Evolutionary conservation across 92 coral and sea anemone genomes (phyloP).

Genomic region (Phenganax stokvisi): DNA sequence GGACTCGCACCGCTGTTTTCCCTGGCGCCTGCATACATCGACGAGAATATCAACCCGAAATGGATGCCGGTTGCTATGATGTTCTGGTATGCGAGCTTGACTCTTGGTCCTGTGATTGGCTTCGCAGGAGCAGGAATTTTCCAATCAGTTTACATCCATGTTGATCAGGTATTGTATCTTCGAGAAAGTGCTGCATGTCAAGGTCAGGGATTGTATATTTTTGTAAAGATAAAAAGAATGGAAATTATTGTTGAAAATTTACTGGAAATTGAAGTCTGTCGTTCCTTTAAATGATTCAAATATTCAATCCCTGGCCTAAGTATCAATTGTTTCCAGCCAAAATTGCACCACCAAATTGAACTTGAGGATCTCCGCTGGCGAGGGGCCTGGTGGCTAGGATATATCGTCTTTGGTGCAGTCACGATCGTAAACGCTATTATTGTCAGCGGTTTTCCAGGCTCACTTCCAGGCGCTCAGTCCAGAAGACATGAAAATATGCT

Average conservation of each 20-base stretch:
- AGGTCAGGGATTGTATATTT: no score
- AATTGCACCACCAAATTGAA: slow-evolving; percentile 39
- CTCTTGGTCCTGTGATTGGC: slow-evolving; percentile 73
- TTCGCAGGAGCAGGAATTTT: slow-evolving; percentile 59
- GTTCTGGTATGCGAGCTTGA: slow-evolving; percentile 56
- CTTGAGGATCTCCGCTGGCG: slow-evolving; percentile 58
- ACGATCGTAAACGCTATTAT: slow-evolving; percentile 34
- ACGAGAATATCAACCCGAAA: slow-evolving; percentile 80
- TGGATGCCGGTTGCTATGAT: slow-evolving; percentile 73
- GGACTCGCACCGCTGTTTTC: slow-evolving; percentile 88
- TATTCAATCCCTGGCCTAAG: no score
- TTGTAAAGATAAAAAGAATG: no score
- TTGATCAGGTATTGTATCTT: slow-evolving; percentile 55
- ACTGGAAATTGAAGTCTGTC: no score
- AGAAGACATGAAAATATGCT: slow-evolving; percentile 48
- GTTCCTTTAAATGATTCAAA: no score
- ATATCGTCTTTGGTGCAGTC: slow-evolving; percentile 44
- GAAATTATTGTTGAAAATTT: no score
- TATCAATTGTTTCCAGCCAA: slow-evolving; percentile 44
- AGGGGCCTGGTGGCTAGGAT: slow-evolving; percentile 83
- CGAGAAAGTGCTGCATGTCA: background rate
- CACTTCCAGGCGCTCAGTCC: slow-evolving; percentile 58
- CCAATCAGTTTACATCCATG: slow-evolving; percentile 53
- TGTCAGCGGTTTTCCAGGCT: slow-evolving; percentile 54
- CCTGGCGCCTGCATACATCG: slow-evolving; percentile 92